phyloP scores from a whole-genome alignment of 1,140 invertebrate genomes.

The Megalonaias nervosa region DNA sequence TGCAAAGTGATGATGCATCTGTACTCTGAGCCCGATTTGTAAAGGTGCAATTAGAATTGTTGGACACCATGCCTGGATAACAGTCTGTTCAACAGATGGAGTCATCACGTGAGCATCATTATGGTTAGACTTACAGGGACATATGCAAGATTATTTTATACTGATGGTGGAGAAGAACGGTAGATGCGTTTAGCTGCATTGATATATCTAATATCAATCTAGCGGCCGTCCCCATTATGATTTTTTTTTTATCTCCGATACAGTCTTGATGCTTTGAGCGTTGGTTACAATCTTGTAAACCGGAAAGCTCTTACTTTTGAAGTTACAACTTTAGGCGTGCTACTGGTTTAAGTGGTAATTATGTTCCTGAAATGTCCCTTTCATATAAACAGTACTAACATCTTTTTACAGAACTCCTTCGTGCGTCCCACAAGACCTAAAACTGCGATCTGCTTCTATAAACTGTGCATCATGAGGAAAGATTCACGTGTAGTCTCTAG shows the following conservation, averaged over 20 bases:
- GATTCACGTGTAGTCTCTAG: neutral
- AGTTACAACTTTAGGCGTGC: slow-evolving; percentile 30
- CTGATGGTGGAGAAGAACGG: neutral
- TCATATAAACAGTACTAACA: slow-evolving; percentile 33
- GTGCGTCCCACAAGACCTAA: slow-evolving; percentile 25
- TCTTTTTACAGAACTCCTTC: slow-evolving; percentile 5
- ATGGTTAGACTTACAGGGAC: slow-evolving; percentile 19
- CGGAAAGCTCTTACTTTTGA: neutral
- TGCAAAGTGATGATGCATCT: slow-evolving; percentile 47
- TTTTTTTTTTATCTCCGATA: slow-evolving; percentile 5
- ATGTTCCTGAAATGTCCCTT: slow-evolving; percentile 27
- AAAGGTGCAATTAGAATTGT: slow-evolving; percentile 38
- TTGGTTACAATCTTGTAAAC: slow-evolving; percentile 17
- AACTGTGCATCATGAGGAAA: slow-evolving; percentile 25
- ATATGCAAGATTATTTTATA: neutral
- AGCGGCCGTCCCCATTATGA: slow-evolving; percentile 21
- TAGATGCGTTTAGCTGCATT: slow-evolving; percentile 6
- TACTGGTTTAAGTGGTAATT: slow-evolving; percentile 15
- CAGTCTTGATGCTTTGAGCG: slow-evolving; percentile 1
- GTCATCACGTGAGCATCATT: slow-evolving; percentile 14
- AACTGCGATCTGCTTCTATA: slow-evolving; percentile 25
- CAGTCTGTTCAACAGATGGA: slow-evolving; percentile 42
- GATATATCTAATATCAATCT: slow-evolving; percentile 22
- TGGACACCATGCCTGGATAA: slow-evolving; percentile 42
- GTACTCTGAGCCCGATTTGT: slow-evolving; percentile 47